Evolutionary conservation across 2,113 vertebrate genomes (phyloP).

Genomic region (Vidua chalybeata): DNA sequence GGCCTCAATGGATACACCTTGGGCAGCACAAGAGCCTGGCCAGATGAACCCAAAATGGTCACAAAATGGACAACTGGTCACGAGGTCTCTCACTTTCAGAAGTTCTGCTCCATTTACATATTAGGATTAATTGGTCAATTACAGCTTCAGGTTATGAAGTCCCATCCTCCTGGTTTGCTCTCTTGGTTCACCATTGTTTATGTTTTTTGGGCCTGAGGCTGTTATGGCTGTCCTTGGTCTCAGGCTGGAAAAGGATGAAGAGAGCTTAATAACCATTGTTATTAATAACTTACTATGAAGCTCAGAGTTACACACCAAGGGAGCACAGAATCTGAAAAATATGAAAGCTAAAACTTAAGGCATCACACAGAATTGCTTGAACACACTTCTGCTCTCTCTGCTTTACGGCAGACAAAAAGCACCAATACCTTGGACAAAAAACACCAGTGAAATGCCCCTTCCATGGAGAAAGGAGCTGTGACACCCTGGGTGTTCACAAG

Average conservation of each 20-base stretch:
- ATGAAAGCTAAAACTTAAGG: not conserved
- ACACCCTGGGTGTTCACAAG: not conserved
- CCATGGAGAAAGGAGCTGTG: fast-evolving
- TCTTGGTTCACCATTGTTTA: not conserved
- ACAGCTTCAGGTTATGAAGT: not conserved
- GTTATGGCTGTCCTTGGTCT: not conserved
- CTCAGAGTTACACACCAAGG: not conserved
- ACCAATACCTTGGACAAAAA: not conserved
- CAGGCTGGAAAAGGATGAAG: not conserved
- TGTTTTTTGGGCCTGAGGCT: not conserved
- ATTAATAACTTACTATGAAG: not conserved
- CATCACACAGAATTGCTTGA: not conserved
- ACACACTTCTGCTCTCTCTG: not conserved
- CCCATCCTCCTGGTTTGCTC: not conserved
- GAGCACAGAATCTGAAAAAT: not conserved
- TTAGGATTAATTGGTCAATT: not conserved
- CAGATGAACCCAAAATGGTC: not conserved
- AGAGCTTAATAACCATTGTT: not conserved
- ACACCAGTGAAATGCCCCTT: fast-evolving
- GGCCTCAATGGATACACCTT: not conserved
- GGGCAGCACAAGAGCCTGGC: not conserved
- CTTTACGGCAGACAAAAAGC: fast-evolving
- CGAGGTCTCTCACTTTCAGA: fast-evolving
- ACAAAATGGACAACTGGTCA: fast-evolving
- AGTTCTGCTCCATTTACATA: not conserved